A percentile compares a stretch with the other conserved stretches of the same genome.
These are phyloP conservation scores for Scaptodrosophila lebanonensis DNA, from an alignment of 1,140 invertebrate genomes.

Conservation along the genomic window DNA sequence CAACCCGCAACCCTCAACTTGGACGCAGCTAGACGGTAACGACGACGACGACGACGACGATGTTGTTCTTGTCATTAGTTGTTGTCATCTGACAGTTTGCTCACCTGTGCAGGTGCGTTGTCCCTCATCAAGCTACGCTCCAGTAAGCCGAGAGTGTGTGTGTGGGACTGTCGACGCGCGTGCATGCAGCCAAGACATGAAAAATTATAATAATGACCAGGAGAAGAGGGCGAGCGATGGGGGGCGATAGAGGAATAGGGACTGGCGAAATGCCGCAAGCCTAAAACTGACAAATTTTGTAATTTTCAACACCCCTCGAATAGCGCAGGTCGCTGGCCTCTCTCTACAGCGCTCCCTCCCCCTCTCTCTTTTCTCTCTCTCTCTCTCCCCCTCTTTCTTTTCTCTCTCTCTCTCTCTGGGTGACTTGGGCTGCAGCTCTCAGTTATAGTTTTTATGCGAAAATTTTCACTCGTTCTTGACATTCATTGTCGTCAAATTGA, in stretches of 20 bases:
- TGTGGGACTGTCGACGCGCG: conserved; percentile 22
- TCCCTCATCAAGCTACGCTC: conserved; percentile 12
- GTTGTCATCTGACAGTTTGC: too few species aligned
- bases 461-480: conserved; percentile 73
- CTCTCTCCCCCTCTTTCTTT: too few species aligned
- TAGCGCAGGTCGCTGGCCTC: conserved; percentile 57
- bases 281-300: too few species aligned
- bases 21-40: too few species aligned
- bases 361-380: conserved; percentile 1
- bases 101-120: conserved; percentile 16
- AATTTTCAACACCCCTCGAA: too few species aligned
- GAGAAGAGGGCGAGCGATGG: conserved; percentile 1
- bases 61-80: too few species aligned
- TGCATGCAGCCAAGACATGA: conserved; percentile 27
- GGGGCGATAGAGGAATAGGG: background rate
- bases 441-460: conserved; percentile 70
- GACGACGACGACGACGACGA: too few species aligned
- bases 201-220: conserved; percentile 45
- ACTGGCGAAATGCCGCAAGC: conserved; percentile 3
- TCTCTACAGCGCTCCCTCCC: conserved; percentile 11
- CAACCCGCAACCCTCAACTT: too few species aligned
- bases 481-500: conserved; percentile 48
- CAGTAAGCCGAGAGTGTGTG: conserved; percentile 17
- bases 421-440: conserved; percentile 34
- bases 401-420: too few species aligned